phyloP scores from a whole-genome alignment of 64 coral and sea anemone species.

The Dendronephthya gigantea region DNA sequence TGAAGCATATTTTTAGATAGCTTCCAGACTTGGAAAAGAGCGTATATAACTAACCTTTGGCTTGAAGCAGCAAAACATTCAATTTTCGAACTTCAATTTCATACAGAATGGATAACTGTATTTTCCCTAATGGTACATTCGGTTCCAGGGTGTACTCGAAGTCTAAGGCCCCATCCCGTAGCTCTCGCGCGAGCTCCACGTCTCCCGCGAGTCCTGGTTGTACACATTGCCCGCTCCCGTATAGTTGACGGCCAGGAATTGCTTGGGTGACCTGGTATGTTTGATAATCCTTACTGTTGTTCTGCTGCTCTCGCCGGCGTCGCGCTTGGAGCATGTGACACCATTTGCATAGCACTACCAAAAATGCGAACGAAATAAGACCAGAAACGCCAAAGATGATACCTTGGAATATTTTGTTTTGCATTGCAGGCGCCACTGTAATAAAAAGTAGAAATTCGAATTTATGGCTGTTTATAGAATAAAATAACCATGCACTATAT shows the following conservation, averaged over 20 bases:
- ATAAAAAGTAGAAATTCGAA: background rate
- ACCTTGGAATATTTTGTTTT: background rate
- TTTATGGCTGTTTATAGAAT: too few relatives aligned
- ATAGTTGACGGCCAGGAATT: background rate
- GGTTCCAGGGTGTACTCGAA: background rate
- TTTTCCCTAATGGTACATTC: background rate
- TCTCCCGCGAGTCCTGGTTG: background rate
- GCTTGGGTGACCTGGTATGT: background rate
- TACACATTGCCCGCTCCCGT: background rate
- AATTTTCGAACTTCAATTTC: slow-evolving; percentile 5
- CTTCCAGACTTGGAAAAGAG: too few relatives aligned
- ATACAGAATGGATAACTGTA: slow-evolving; percentile 1
- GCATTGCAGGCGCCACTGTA: background rate
- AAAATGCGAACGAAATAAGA: background rate
- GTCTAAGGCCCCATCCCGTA: background rate
- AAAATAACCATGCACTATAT: too few relatives aligned
- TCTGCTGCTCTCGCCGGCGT: background rate
- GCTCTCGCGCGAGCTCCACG: background rate
- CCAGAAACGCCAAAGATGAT: background rate
- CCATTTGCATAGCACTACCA: slow-evolving; percentile 10
- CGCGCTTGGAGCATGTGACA: background rate
- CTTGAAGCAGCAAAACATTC: slow-evolving; percentile 6
- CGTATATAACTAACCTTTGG: background rate
- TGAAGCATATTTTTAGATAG: too few relatives aligned
- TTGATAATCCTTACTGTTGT: slow-evolving; percentile 4